Base-by-base conservation (phyloP, 2,797 vertebrate species). In the Crocodylus rhombifer region DNA sequence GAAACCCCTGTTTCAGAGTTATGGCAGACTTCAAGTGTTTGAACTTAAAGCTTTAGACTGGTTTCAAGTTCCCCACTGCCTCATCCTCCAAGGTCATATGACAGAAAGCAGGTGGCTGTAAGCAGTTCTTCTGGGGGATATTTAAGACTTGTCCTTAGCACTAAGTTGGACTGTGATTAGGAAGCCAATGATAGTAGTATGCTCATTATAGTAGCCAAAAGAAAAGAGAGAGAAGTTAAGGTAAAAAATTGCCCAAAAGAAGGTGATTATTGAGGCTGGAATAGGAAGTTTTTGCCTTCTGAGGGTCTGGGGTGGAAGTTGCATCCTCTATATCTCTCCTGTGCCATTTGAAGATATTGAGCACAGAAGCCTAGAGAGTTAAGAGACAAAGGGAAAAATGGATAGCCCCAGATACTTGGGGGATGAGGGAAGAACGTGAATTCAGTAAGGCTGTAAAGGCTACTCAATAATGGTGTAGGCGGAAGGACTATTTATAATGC, bases 81-180 rank as follows among this genome's bases (percentile, higher is more conserved):
- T 65, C 57, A 83, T 21, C 1, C 8, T 60, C 33, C 3, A 1
- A 2, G 23, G 58, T 75, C 16, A 56, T 36, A 71, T 1, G 10
- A 42, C 3, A 23, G 14, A 89, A 63, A 13, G 3, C 7, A 71
- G 20, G 21, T 0, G 1, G 1, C 28, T 6, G 65, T n/a, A 69
- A 36, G 67, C 20, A 69, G 33, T 30, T 5, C 12, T 33, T 33
- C 67, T 36, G 14, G 1, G 4, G 30, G 6, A 86, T 78, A 89
- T 2, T 56, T 69, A 86, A 79, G 21, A 77, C 5, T 11, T 89
- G 3, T n/a, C 55, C 86, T 42, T 7, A 42, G 42, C 42, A 42
- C 42, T 42, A 42, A 42, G 42, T 42, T 42, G 7, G 42, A 42
- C 42, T 42, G 42, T 42, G 42, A 42, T 42, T 42, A 42, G 42